These are phyloP conservation scores for Enhydra lutris DNA, from an alignment of 2,113 vertebrate genomes.

Conservation along the genomic window DNA sequence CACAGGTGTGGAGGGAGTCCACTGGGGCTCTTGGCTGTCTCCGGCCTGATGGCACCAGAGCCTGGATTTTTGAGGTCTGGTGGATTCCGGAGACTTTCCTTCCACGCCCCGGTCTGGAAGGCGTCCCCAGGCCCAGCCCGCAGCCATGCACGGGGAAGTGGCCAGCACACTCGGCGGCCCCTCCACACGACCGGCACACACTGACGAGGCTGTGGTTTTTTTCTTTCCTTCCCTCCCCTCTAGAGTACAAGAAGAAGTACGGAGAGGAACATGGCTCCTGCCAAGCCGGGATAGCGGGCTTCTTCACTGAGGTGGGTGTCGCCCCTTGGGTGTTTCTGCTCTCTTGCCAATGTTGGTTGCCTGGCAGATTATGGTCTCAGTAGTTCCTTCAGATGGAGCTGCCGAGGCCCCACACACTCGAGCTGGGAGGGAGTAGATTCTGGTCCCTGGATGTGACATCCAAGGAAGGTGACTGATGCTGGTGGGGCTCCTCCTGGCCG, in stretches of 20 bases:
- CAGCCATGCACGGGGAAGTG: background rate
- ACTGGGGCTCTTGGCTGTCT: constrained; percentile 9
- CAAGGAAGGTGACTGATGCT: background rate
- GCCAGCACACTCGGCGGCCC: background rate
- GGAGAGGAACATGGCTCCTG: constrained; percentile 98
- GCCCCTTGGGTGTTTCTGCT: accelerated
- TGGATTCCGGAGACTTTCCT: constrained; percentile 33
- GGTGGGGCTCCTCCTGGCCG: background rate
- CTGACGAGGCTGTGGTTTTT: constrained; percentile 79
- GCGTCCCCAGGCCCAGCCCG: background rate
- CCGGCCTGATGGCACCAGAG: background rate
- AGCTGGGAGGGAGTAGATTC: background rate
- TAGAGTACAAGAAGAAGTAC: constrained; percentile 99
- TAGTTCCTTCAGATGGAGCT: background rate
- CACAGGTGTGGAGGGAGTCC: background rate
- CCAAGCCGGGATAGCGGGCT: constrained; percentile 96
- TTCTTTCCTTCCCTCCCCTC: constrained; percentile 67
- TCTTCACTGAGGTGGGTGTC: constrained; percentile 93
- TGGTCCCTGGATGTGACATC: background rate
- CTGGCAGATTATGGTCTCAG: background rate
- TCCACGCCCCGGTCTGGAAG: background rate
- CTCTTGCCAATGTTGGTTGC: background rate
- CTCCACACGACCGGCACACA: constrained; percentile 1
- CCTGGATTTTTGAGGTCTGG: constrained; percentile 48
- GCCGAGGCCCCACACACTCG: background rate